These are phyloP conservation scores for Alauda arvensis DNA, from an alignment of 2,797 vertebrate genomes.

Conservation along the genomic window DNA sequence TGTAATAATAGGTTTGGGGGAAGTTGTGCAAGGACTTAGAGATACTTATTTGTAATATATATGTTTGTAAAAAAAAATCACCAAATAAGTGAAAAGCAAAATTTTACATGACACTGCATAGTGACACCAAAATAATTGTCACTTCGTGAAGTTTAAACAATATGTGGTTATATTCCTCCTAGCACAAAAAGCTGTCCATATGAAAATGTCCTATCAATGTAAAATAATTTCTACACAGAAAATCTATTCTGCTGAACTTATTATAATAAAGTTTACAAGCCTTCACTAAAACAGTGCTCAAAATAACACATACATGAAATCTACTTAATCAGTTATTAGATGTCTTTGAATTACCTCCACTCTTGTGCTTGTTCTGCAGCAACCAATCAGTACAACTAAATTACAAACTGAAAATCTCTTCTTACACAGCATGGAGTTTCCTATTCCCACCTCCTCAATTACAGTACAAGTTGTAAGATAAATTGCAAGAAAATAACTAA, in stretches of 20 bases:
- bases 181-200: neutral
- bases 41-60: neutral
- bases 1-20: neutral
- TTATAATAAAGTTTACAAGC: neutral
- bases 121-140: neutral
- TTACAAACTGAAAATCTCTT: neutral
- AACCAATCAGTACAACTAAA: slow-evolving; percentile 1
- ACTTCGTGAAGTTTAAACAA: neutral
- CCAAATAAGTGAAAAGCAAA: neutral
- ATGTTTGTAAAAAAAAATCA: neutral
- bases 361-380: neutral
- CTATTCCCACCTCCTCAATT: neutral
- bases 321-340: neutral
- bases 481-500: neutral
- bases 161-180: neutral
- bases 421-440: neutral
- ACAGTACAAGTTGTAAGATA: neutral
- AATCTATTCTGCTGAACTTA: neutral
- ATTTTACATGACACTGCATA: neutral
- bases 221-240: neutral
- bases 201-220: neutral
- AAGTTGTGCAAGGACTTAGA: neutral
- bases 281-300: neutral
- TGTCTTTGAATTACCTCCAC: neutral
- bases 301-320: neutral